Conservation (phyloP, 2,797 vertebrate species). For the Echiichthys vipera region DNA sequence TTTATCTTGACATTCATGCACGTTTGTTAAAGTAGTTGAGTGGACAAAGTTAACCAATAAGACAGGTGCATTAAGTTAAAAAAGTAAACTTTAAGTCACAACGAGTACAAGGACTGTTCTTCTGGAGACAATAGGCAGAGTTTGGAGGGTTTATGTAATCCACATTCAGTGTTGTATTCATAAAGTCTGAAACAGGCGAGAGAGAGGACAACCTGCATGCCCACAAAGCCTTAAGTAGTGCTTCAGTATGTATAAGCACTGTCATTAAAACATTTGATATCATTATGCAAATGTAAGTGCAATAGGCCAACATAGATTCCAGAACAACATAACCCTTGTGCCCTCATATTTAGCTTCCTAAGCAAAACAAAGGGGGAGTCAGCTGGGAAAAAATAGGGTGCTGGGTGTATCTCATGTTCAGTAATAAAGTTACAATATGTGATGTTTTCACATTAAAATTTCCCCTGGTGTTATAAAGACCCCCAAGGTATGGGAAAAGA, state of each 20-base stretch:
- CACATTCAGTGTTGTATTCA: conserved; percentile 24
- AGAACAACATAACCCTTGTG: conserved; percentile 35
- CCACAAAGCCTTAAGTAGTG: conserved; percentile 43
- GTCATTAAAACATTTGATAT: conserved; percentile 40
- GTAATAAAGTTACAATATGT: no score
- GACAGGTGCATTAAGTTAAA: background rate
- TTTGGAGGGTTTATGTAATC: conserved; percentile 29
- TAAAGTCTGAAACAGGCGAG: background rate
- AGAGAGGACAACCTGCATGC: conserved; percentile 21
- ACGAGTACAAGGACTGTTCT: background rate
- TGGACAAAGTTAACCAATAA: background rate
- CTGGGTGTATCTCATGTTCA: background rate
- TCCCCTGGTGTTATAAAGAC: no score
- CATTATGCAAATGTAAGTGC: conserved; percentile 54
- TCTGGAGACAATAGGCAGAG: background rate
- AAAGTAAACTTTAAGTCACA: conserved; percentile 5
- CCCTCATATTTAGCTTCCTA: conserved; percentile 24
- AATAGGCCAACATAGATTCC: conserved; percentile 44
- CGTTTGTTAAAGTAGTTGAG: background rate
- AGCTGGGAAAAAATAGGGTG: background rate
- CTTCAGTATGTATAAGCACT: conserved; percentile 47
- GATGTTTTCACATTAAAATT: no score
- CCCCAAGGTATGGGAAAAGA: no score
- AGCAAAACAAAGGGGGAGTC: conserved; percentile 31
- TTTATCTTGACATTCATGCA: background rate